A percentile compares a stretch with the other conserved stretches of the same genome.
phyloP scores from a whole-genome alignment of 2,113 vertebrate species.

The Merops nubicus region DNA sequence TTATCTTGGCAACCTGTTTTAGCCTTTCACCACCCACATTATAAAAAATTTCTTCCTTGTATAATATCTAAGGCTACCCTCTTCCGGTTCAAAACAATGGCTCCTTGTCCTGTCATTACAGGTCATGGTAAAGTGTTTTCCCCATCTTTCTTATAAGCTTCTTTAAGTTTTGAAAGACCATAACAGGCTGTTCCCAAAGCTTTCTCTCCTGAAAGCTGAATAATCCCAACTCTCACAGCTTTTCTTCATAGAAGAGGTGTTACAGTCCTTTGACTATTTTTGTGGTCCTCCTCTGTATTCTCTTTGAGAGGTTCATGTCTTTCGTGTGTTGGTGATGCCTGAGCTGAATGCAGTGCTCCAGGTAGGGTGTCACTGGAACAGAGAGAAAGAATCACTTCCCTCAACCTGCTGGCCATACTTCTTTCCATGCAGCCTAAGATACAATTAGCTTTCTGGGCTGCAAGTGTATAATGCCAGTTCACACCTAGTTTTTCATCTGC shows the following conservation, averaged over 20 bases:
- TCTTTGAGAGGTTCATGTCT: neutral
- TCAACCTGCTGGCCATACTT: too few relatives aligned
- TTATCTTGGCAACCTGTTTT: neutral
- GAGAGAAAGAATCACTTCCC: too few relatives aligned
- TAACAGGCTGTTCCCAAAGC: neutral
- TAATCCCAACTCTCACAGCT: neutral
- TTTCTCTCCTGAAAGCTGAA: neutral
- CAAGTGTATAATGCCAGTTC: too few relatives aligned
- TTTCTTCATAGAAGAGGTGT: too few relatives aligned
- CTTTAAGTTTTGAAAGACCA: neutral
- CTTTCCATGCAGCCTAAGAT: too few relatives aligned
- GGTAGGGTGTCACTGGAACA: too few relatives aligned
- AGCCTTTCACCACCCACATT: neutral
- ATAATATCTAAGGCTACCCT: neutral
- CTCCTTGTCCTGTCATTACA: neutral
- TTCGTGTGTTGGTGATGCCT: neutral
- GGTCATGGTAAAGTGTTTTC: neutral
- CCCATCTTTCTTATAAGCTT: neutral
- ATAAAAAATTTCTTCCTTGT: neutral
- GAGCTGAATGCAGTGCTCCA: neutral
- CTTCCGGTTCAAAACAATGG: neutral
- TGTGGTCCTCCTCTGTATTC: neutral
- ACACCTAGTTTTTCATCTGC: too few relatives aligned
- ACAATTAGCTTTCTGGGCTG: too few relatives aligned
- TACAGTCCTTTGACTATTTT: neutral